Evolutionary conservation across 2,888 invertebrate species (phyloP).

Genomic region (Cloeon dipterum): DNA sequence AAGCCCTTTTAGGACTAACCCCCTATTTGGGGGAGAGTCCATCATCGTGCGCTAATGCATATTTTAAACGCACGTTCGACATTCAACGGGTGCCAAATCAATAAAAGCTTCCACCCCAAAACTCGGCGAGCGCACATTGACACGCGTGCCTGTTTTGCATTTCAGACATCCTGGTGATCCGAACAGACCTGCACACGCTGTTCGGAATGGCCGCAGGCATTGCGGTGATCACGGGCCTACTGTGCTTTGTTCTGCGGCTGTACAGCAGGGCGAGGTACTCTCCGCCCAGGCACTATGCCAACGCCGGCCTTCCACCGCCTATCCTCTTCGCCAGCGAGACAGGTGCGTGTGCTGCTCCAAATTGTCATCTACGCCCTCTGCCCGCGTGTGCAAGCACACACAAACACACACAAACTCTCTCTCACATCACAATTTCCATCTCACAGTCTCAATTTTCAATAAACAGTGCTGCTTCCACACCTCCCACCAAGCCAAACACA

Average conservation of each 20-base stretch:
- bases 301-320: slow-evolving; percentile 63
- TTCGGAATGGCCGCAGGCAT: slow-evolving; percentile 68
- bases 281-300: slow-evolving; percentile 45
- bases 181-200: slow-evolving; percentile 65
- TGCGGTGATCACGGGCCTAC: slow-evolving; percentile 61
- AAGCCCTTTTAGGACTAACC: too few relatives aligned
- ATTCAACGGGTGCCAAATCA: too few relatives aligned
- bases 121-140: too few relatives aligned
- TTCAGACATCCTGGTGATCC: slow-evolving; percentile 56
- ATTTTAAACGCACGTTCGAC: too few relatives aligned
- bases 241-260: slow-evolving; percentile 72
- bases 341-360: slow-evolving; percentile 28
- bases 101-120: too few relatives aligned
- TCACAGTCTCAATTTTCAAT: not conserved
- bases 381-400: not conserved
- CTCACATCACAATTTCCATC: not conserved
- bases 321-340: slow-evolving; percentile 69
- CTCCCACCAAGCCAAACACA: too few relatives aligned
- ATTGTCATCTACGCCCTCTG: not conserved
- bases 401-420: too few relatives aligned
- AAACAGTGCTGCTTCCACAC: too few relatives aligned
- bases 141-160: slow-evolving; percentile 9
- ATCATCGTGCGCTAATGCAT: too few relatives aligned
- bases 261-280: slow-evolving; percentile 42
- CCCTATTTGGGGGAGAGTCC: too few relatives aligned